Conservation (phyloP, 1,140 invertebrate genomes). For the Camponotus pennsylvanicus region DNA sequence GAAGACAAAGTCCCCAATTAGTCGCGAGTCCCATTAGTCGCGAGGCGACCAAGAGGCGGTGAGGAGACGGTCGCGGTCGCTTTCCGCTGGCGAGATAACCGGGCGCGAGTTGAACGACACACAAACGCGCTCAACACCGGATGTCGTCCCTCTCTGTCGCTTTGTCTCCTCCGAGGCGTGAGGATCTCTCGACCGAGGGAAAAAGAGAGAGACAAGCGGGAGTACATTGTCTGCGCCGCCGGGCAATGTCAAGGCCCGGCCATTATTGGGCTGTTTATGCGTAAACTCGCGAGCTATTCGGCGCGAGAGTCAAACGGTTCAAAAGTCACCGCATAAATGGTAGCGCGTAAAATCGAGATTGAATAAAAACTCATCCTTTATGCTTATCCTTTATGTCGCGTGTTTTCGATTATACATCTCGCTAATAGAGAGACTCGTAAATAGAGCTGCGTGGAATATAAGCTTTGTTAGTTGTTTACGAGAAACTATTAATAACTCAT, state of each 20-base stretch:
- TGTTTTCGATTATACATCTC: background rate
- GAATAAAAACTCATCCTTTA: background rate
- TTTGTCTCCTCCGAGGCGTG: conserved; percentile 62
- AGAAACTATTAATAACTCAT: background rate
- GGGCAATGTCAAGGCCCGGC: conserved; percentile 63
- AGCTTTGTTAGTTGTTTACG: background rate
- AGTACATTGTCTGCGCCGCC: conserved; percentile 61
- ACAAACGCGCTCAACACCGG: conserved; percentile 51
- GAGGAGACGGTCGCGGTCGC: conserved; percentile 37
- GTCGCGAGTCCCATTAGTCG: conserved; percentile 54
- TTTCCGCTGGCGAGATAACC: conserved; percentile 69
- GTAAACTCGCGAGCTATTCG: conserved; percentile 38
- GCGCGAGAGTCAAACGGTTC: background rate
- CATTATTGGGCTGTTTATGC: conserved; percentile 48
- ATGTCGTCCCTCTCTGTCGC: conserved; percentile 66
- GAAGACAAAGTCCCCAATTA: conserved; percentile 65
- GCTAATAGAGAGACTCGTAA: background rate
- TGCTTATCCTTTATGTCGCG: no score
- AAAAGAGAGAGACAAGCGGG: conserved; percentile 49
- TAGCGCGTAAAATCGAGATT: background rate
- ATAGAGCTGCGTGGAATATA: no score
- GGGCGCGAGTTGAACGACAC: conserved; percentile 71
- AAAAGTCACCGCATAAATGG: background rate
- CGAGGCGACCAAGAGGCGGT: conserved; percentile 8
- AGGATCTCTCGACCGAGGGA: conserved; percentile 54